These are phyloP conservation scores for Sus cebifrons DNA, from an alignment of 2,797 vertebrate genomes.

Conservation along the genomic window DNA sequence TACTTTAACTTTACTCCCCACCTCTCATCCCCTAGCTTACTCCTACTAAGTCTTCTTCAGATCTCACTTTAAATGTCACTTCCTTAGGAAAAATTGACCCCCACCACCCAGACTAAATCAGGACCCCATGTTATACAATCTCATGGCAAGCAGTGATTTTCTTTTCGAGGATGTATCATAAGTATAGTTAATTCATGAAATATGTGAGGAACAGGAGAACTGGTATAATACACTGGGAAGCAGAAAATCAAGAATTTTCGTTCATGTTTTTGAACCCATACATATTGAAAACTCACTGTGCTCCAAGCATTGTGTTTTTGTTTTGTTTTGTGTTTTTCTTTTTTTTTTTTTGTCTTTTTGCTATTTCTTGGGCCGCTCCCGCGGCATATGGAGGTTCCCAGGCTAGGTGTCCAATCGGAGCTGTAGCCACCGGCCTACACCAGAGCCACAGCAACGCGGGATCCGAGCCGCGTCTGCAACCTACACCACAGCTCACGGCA, in stretches of 20 bases:
- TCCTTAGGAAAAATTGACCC: conserved; percentile 58
- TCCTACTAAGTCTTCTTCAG: conserved; percentile 47
- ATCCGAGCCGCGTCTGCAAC: too few relatives aligned
- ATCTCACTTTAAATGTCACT: conserved; percentile 39
- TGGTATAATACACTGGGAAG: neutral
- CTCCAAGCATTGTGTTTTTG: neutral
- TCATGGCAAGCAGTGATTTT: neutral
- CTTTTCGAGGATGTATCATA: conserved; percentile 30
- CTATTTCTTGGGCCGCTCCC: too few relatives aligned
- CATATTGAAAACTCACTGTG: neutral
- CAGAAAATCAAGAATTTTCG: conserved; percentile 37
- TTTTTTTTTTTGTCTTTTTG: too few relatives aligned
- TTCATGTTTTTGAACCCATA: conserved; percentile 39
- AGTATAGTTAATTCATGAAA: conserved; percentile 59
- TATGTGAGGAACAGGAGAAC: neutral
- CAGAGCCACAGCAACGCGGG: too few relatives aligned
- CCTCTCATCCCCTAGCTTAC: neutral
- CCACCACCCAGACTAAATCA: neutral
- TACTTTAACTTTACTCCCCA: neutral
- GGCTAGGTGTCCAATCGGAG: too few relatives aligned
- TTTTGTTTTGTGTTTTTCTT: too few relatives aligned
- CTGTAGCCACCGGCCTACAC: too few relatives aligned
- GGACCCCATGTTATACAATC: neutral
- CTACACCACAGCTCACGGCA: too few relatives aligned
- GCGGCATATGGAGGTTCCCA: too few relatives aligned